These are phyloP conservation scores for Sycobia sp. DNA, from an alignment of 1,140 invertebrate genomes.

Conservation along the genomic window DNA sequence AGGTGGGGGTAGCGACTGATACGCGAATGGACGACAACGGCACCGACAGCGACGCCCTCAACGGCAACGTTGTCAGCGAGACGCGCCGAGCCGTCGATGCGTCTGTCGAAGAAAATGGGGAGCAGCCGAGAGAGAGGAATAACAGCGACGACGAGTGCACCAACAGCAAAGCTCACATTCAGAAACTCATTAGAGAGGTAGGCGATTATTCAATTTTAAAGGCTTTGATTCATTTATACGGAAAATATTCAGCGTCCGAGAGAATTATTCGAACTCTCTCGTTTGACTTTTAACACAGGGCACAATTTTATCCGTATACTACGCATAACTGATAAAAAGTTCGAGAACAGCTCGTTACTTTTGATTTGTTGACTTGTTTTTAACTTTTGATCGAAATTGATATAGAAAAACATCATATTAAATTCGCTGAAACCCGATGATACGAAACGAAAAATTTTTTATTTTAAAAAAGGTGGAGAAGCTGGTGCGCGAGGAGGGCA, in stretches of 20 bases:
- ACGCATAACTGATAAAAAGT: too few relatives aligned
- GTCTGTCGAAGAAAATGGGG: neutral
- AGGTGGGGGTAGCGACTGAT: slow-evolving; percentile 35
- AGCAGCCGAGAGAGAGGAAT: slow-evolving; percentile 30
- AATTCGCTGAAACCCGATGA: too few relatives aligned
- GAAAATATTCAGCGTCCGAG: too few relatives aligned
- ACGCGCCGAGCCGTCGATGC: neutral
- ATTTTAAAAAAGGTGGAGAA: slow-evolving; percentile 74
- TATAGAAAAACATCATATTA: too few relatives aligned
- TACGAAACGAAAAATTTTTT: too few relatives aligned
- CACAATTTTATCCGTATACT: too few relatives aligned
- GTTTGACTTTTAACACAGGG: too few relatives aligned
- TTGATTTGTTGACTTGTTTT: too few relatives aligned
- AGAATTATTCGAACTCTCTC: too few relatives aligned
- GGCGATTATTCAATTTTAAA: neutral
- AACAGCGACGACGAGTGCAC: slow-evolving; percentile 57
- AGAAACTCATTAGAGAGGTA: slow-evolving; percentile 68
- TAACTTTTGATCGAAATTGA: too few relatives aligned
- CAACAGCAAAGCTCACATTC: slow-evolving; percentile 61
- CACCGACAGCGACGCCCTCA: slow-evolving; percentile 6
- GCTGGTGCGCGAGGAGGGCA: slow-evolving; percentile 65
- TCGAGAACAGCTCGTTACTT: too few relatives aligned
- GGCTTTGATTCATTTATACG: too few relatives aligned
- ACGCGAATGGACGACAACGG: slow-evolving; percentile 16
- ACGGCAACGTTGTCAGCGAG: neutral